Base-by-base conservation (phyloP, 2,113 vertebrate species). In the Corythornis vintsioides region DNA sequence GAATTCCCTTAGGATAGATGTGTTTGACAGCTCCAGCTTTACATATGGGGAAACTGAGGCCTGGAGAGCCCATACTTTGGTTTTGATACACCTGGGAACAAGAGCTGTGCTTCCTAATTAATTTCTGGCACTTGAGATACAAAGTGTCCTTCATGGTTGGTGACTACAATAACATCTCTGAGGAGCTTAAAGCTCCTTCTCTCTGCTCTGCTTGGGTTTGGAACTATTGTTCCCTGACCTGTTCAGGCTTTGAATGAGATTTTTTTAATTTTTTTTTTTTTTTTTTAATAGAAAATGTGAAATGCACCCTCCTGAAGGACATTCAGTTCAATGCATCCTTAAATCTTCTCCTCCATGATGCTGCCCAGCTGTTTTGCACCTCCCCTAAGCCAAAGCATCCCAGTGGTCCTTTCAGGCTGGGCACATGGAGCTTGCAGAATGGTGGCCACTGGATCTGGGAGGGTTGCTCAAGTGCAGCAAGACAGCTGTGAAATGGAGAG, bases 31-130 rank as follows among this genome's bases (percentile, higher is more conserved):
- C 45, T 74, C 15, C 40, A 61, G 35, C 66, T 84, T 65, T 61
- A 4, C 3, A 2, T 22, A 4, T 4, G 17, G 90, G 66, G 93
- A 92, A 94, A 95, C 85, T 83, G 92, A 95, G 92, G 83, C 83
- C 56, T 74, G 65, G 24, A 18, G 16, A 61, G 20, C n/a, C 60
- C 22, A 1, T 47, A 17, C 24, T 71, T 78, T 53, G 53, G 56
- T 73, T 72, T 59, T 55, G 29, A 33, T 75, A 35, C 43, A n/a
- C 31, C 8, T 0, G 0, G 56, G 72, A 93, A 40, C 25, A 43
- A 26, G 71, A 87, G 28, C 66, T 69, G 11, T 86, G 38, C 50
- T 38, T 82, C 29, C 66, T 76, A 81, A 89, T 86, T 88, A 80
- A 72, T 18, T 50, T 86, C 21, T 71, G 81, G 28, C 63, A 67